These are phyloP conservation scores for Xiphophorus birchmanni DNA, from an alignment of 2,797 vertebrate species.

Conservation along the genomic window DNA sequence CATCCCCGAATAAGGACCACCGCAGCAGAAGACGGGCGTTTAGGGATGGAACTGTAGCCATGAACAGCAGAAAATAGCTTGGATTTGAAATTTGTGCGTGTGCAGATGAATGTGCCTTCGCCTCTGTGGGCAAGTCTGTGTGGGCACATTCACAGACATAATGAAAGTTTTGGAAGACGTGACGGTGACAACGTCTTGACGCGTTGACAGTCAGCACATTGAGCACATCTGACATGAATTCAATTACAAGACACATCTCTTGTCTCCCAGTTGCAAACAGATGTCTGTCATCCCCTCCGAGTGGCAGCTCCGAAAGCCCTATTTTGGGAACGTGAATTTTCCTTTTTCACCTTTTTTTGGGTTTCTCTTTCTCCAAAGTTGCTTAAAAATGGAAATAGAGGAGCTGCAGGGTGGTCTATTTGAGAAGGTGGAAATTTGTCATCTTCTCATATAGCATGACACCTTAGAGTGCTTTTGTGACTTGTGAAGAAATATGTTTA, in stretches of 20 bases:
- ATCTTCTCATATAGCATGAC: constrained; percentile 26
- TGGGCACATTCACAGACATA: constrained; percentile 57
- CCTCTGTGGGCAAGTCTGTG: constrained; percentile 41
- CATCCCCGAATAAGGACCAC: constrained; percentile 39
- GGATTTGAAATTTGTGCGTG: constrained; percentile 11
- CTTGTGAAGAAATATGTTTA: neutral
- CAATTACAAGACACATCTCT: constrained; percentile 61
- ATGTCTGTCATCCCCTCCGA: constrained; percentile 42
- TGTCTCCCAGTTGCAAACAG: constrained; percentile 40
- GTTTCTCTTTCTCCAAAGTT: constrained; percentile 16
- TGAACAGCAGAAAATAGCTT: constrained; percentile 10
- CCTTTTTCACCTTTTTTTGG: constrained; percentile 21
- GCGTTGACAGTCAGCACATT: constrained; percentile 60
- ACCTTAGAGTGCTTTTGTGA: constrained; percentile 24
- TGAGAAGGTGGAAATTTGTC: constrained; percentile 30
- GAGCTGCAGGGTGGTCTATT: constrained; percentile 29
- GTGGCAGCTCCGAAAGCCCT: constrained; percentile 31
- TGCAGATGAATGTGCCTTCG: constrained; percentile 28
- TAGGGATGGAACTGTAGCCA: constrained; percentile 28
- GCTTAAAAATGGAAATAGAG: constrained; percentile 2
- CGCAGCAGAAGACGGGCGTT: constrained; percentile 33
- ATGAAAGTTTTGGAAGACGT: constrained; percentile 61
- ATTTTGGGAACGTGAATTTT: constrained; percentile 36
- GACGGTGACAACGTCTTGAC: constrained; percentile 54
- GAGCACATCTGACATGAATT: constrained; percentile 68